Percentiles rank a stretch among this genome's conserved stretches.
Evolutionary conservation across 2,797 vertebrate species (phyloP).

Genomic region (Hoplostethus atlanticus): DNA sequence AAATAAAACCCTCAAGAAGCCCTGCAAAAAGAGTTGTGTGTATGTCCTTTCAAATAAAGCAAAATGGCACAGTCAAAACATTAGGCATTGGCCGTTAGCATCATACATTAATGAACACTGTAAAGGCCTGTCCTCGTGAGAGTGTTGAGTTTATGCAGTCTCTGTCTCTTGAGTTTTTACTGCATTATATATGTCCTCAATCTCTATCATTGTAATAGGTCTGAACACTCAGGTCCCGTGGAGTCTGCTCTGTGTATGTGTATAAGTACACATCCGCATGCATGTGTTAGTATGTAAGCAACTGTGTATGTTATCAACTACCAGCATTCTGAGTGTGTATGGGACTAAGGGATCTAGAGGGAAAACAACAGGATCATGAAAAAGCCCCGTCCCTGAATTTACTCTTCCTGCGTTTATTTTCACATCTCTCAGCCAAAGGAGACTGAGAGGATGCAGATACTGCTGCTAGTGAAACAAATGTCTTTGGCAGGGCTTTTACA

Average conservation of each 20-base stretch:
- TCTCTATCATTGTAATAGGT: conserved; percentile 63
- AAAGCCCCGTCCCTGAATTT: conserved; percentile 82
- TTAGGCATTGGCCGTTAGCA: conserved; percentile 48
- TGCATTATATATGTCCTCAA: conserved; percentile 55
- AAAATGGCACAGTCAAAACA: conserved; percentile 65
- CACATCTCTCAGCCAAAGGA: conserved; percentile 77
- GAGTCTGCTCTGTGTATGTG: conserved; percentile 16
- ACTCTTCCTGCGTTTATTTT: conserved; percentile 92
- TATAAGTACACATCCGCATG: background rate
- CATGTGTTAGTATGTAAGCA: background rate
- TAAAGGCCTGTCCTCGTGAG: conserved; percentile 49
- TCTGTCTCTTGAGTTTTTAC: conserved; percentile 44
- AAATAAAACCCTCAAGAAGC: conserved; percentile 60
- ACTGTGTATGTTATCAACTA: conserved; percentile 27
- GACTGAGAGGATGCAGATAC: conserved; percentile 82
- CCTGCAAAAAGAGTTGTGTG: conserved; percentile 50
- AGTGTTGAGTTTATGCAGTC: conserved; percentile 34
- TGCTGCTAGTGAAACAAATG: conserved; percentile 81
- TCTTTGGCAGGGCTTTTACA: conserved; percentile 65
- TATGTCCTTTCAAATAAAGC: conserved; percentile 64
- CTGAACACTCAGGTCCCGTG: conserved; percentile 34
- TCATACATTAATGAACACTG: conserved; percentile 61
- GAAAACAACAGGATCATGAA: conserved; percentile 87
- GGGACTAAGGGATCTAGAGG: conserved; percentile 44
- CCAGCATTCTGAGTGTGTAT: conserved; percentile 23